Conservation (phyloP, 2,797 vertebrate species). For the Crenichthys baileyi region DNA sequence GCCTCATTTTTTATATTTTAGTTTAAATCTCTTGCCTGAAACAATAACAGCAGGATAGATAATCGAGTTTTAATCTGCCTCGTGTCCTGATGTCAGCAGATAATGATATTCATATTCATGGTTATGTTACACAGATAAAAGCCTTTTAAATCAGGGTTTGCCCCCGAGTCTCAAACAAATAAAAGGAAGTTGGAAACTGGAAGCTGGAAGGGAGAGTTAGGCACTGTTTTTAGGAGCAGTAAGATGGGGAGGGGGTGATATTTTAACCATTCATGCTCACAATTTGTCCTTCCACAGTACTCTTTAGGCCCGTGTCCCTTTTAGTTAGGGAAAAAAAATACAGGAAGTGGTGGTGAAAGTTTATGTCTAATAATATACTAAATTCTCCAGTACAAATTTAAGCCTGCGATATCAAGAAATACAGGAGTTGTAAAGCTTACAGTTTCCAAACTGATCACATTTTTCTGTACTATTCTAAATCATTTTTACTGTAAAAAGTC, state of each 20-base stretch:
- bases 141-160: constrained; percentile 46
- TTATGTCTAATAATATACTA: constrained; percentile 1
- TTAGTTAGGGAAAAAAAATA: constrained; percentile 31
- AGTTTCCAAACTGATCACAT: background rate
- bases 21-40: constrained; percentile 63
- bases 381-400: background rate
- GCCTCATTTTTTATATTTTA: constrained; percentile 54
- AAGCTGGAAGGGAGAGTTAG: constrained; percentile 58
- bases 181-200: constrained; percentile 55
- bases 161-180: constrained; percentile 39
- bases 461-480: background rate
- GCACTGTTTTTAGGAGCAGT: constrained; percentile 38
- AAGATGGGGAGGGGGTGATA: constrained; percentile 26
- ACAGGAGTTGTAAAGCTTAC: background rate
- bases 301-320: constrained; percentile 56
- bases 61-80: constrained; percentile 68
- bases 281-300: constrained; percentile 74
- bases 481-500: background rate
- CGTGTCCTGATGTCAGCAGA: constrained; percentile 60
- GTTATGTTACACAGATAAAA: constrained; percentile 47
- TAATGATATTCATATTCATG: constrained; percentile 66
- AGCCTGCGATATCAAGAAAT: background rate
- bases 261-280: constrained; percentile 58
- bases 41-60: constrained; percentile 64
- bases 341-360: constrained; percentile 34